A percentile compares a stretch with the other conserved stretches of the same genome.
Evolutionary conservation across 2,797 vertebrate genomes (phyloP).

Genomic region (Smutsia temminckii): DNA sequence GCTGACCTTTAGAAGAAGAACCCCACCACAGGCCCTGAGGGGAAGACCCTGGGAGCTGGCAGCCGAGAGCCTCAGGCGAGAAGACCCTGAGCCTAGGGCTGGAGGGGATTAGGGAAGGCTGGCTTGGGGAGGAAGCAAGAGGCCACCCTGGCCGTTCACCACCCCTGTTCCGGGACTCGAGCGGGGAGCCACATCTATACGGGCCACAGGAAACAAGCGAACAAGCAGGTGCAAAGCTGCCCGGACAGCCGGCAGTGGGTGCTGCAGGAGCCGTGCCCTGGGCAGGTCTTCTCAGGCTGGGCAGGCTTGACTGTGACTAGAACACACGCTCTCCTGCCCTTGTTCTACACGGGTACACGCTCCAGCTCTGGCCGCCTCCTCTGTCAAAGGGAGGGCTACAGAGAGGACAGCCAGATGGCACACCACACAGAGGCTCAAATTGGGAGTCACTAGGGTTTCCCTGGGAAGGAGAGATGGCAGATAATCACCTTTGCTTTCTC

Average conservation of each 20-base stretch:
- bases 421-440: neutral
- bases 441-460: neutral
- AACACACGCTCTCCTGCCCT: neutral
- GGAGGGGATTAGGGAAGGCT: neutral
- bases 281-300: neutral
- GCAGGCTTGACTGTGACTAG: neutral
- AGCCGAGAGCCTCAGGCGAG: neutral
- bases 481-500: neutral
- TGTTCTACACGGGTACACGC: neutral
- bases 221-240: neutral
- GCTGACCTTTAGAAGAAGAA: neutral
- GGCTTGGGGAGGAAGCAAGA: neutral
- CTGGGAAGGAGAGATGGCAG: neutral
- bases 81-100: too few species aligned
- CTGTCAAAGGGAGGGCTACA: neutral
- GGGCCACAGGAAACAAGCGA: neutral
- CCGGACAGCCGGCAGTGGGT: accelerated
- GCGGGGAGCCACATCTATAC: neutral
- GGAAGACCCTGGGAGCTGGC: neutral
- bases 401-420: neutral
- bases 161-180: accelerated
- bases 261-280: neutral
- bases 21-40: neutral
- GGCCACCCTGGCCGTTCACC: neutral
- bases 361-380: too few species aligned